phyloP scores from a whole-genome alignment of 2,888 invertebrate genomes.

The Acrobasis repandana region DNA sequence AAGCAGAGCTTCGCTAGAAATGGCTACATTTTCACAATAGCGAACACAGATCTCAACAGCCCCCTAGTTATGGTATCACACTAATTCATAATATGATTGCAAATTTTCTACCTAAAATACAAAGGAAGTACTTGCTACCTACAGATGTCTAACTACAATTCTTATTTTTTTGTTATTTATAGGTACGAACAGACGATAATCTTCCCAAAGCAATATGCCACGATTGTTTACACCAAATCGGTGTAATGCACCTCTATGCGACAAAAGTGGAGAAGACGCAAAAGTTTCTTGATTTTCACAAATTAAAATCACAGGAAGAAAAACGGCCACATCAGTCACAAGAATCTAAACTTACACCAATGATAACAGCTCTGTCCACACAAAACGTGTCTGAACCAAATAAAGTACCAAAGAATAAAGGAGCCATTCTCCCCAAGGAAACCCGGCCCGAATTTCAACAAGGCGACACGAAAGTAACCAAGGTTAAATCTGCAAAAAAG shows the following conservation, averaged over 20 bases:
- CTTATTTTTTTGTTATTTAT: conserved; percentile 20
- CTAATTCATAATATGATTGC: too few species aligned
- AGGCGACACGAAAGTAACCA: conserved; percentile 54
- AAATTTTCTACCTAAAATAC: too few species aligned
- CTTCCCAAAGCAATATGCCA: conserved; percentile 79
- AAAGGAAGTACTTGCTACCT: too few species aligned
- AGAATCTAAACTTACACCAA: conserved; percentile 46
- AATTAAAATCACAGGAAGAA: conserved; percentile 55
- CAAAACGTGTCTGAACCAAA: conserved; percentile 43
- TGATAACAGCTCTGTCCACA: conserved; percentile 47
- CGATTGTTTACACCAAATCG: conserved; percentile 74
- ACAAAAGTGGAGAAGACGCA: conserved; percentile 77
- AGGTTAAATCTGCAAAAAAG: conserved; percentile 50
- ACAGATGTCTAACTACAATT: too few species aligned
- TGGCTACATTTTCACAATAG: too few species aligned
- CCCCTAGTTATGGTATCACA: too few species aligned
- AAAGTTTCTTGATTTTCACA: conserved; percentile 72
- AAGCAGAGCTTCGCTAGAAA: too few species aligned
- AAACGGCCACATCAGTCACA: conserved; percentile 38
- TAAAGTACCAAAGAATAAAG: conserved; percentile 31
- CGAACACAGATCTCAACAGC: too few species aligned
- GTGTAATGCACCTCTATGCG: conserved; percentile 61
- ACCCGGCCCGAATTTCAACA: conserved; percentile 56
- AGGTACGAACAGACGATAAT: conserved; percentile 69
- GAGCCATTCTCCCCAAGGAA: conserved; percentile 29